These are phyloP conservation scores for Isaurus tuberculatus DNA, from an alignment of 92 coral and sea anemone species.

Conservation along the genomic window DNA sequence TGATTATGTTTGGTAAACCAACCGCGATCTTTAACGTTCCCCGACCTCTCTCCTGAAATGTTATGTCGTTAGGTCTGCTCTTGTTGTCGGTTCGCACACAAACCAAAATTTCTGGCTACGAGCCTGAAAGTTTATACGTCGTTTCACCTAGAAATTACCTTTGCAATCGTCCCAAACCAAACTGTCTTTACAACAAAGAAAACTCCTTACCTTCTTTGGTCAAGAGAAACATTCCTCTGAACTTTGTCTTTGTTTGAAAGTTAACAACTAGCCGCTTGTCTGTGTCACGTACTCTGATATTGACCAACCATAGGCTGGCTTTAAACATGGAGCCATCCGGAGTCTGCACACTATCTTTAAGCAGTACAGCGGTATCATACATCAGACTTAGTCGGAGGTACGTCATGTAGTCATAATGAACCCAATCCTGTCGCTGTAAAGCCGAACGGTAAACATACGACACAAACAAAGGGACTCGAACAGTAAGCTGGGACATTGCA, in stretches of 20 bases:
- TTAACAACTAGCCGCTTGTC: slow-evolving; percentile 93
- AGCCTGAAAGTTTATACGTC: no score
- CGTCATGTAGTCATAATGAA: slow-evolving; percentile 92
- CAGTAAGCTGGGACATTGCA: slow-evolving; percentile 88
- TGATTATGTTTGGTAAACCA: no score
- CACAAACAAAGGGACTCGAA: slow-evolving; percentile 92
- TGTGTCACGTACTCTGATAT: slow-evolving; percentile 76
- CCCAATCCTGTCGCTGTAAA: slow-evolving; percentile 79
- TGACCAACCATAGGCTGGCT: slow-evolving; percentile 89
- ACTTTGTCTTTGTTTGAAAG: slow-evolving; percentile 92
- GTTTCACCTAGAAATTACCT: not conserved
- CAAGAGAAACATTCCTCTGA: slow-evolving; percentile 83
- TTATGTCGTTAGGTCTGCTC: no score
- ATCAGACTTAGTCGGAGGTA: slow-evolving; percentile 87
- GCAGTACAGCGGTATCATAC: slow-evolving; percentile 96
- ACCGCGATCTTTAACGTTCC: no score
- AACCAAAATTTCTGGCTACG: no score
- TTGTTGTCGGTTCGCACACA: no score
- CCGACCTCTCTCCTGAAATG: no score
- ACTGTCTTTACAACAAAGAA: not conserved
- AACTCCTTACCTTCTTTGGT: slow-evolving; percentile 69
- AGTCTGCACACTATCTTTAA: slow-evolving; percentile 94
- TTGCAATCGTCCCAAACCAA: no score
- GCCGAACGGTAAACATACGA: slow-evolving; percentile 88
- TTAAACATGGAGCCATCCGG: slow-evolving; percentile 83